Conservation (phyloP, 1,140 invertebrate species). For the Euwallacea similis region DNA sequence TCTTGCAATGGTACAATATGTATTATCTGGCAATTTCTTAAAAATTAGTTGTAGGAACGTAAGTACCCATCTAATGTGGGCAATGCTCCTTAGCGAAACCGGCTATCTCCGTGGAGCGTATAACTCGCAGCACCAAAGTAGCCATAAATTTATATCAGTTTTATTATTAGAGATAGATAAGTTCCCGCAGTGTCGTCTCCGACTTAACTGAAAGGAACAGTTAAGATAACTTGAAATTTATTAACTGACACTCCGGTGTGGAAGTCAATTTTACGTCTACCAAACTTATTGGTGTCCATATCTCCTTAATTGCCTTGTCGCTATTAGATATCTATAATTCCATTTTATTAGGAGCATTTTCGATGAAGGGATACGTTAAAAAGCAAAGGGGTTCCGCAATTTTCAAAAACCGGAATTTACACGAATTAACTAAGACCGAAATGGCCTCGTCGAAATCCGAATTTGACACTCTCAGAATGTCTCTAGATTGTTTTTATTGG, state of each 20-base stretch:
- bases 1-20: no score
- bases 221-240: slow-evolving; percentile 39
- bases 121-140: slow-evolving; percentile 34
- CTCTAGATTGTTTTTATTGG: no score
- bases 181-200: slow-evolving; percentile 32
- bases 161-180: slow-evolving; percentile 41
- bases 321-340: neutral
- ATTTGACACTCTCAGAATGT: no score
- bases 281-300: no score
- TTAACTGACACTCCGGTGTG: slow-evolving; percentile 8
- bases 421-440: no score
- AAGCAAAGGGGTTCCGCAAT: no score
- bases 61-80: slow-evolving; percentile 26
- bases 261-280: neutral
- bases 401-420: no score
- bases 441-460: no score
- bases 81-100: slow-evolving; percentile 31
- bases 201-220: slow-evolving; percentile 22
- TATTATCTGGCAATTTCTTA: no score
- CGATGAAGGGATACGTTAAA: no score
- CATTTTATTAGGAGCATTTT: neutral
- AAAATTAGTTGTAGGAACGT: neutral
- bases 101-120: slow-evolving; percentile 26
- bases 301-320: slow-evolving; percentile 1
- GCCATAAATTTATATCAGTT: slow-evolving; percentile 40